Evolutionary conservation across 64 coral and sea anemone species (phyloP).

Genomic region (Pachyseris speciosa): DNA sequence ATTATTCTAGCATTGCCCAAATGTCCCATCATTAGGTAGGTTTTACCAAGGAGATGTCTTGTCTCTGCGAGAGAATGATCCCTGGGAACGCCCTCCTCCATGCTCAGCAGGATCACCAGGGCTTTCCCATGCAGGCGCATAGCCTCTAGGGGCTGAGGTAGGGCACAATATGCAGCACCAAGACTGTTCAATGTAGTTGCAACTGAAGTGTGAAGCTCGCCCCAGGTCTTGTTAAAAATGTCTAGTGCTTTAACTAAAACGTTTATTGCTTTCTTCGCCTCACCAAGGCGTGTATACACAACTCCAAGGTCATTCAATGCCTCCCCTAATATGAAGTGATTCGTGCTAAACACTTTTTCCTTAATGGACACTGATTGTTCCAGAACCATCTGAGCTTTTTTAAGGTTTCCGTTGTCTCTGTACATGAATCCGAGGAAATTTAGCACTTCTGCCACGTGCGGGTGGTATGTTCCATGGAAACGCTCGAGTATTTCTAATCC

Average conservation of each 20-base stretch:
- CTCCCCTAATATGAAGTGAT: conserved; percentile 83
- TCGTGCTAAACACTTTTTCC: conserved; percentile 63
- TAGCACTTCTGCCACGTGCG: conserved; percentile 82
- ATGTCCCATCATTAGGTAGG: conserved; percentile 38
- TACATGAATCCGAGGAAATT: conserved; percentile 90
- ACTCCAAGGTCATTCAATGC: conserved; percentile 77
- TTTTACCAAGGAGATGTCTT: conserved; percentile 47
- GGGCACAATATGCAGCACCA: conserved; percentile 54
- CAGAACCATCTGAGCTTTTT: conserved; percentile 57
- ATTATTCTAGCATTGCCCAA: conserved; percentile 35
- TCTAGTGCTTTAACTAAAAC: conserved; percentile 49
- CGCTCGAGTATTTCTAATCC: conserved; percentile 73
- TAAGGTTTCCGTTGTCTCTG: conserved; percentile 71
- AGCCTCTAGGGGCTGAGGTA: conserved; percentile 23
- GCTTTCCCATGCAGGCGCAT: conserved; percentile 56
- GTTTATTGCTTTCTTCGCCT: conserved; percentile 42
- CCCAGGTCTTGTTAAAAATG: conserved; percentile 77
- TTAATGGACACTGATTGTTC: conserved; percentile 72
- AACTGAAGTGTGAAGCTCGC: conserved; percentile 47
- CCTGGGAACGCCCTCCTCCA: neutral
- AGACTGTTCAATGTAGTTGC: conserved; percentile 72
- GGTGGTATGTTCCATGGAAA: conserved; percentile 68
- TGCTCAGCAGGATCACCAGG: conserved; percentile 35
- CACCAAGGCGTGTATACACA: conserved; percentile 61
- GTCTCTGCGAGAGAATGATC: conserved; percentile 68